Percentiles rank a stretch among this genome's conserved stretches.
Conservation (phyloP, 2,113 vertebrate genomes). For the Scatophagus argus region DNA sequence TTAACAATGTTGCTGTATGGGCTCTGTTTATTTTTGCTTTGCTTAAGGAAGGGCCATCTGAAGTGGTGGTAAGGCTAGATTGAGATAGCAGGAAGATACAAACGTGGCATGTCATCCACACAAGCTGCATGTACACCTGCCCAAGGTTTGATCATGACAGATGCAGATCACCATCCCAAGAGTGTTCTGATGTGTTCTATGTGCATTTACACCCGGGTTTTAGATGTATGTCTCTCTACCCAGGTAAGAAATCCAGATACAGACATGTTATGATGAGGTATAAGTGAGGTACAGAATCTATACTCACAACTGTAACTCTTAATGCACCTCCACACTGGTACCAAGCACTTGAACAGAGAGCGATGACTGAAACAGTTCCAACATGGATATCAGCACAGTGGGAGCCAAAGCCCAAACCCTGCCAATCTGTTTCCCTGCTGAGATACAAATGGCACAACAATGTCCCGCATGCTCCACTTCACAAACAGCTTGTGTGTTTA, state of each 20-base stretch:
- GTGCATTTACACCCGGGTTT: background rate
- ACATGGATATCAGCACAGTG: background rate
- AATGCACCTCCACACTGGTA: background rate
- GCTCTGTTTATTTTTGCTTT: too few relatives aligned
- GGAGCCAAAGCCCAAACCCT: constrained; percentile 20
- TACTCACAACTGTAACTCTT: background rate
- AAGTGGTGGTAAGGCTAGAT: background rate
- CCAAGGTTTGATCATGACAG: background rate
- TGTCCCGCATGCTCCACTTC: constrained; percentile 33
- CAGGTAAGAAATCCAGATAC: background rate
- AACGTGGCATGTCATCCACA: background rate
- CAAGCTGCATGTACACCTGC: background rate
- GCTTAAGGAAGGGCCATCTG: background rate
- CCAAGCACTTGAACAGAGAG: background rate
- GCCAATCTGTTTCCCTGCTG: constrained; percentile 28
- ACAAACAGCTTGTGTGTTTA: constrained; percentile 67
- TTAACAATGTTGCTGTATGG: too few relatives aligned
- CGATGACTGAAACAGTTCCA: background rate
- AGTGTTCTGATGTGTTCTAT: background rate
- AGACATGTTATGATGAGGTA: background rate
- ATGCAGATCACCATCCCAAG: background rate
- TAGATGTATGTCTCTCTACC: background rate
- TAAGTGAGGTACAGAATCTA: background rate
- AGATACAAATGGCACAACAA: constrained; percentile 40
- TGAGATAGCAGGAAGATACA: background rate